Evolutionary conservation across 2,888 invertebrate genomes (phyloP).

Genomic region (Amphimallon solstitiale): DNA sequence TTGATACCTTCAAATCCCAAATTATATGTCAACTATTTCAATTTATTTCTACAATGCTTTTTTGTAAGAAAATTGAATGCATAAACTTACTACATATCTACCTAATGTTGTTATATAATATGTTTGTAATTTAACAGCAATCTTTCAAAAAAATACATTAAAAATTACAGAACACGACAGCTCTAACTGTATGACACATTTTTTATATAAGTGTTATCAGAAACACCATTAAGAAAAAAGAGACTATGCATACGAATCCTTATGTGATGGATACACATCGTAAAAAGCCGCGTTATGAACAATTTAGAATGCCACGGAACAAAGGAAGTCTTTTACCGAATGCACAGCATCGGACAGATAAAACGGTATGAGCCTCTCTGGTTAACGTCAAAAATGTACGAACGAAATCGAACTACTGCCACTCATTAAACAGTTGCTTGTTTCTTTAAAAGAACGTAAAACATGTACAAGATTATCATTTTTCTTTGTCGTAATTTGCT

Average conservation of each 20-base stretch:
- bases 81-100: no score
- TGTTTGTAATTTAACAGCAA: no score
- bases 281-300: constrained; percentile 11
- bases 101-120: no score
- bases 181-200: constrained; percentile 1
- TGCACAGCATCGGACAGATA: constrained; percentile 15
- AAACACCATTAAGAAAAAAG: constrained; percentile 14
- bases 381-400: constrained; percentile 19
- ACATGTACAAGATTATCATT: neutral
- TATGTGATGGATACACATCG: neutral
- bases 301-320: neutral
- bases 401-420: constrained; percentile 19
- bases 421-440: constrained; percentile 4
- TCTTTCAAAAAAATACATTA: no score
- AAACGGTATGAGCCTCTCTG: constrained; percentile 22
- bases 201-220: constrained; percentile 20
- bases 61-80: no score
- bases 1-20: no score
- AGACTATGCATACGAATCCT: neutral
- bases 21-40: no score
- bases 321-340: constrained; percentile 9
- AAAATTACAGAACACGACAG: neutral
- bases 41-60: no score
- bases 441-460: constrained; percentile 22
- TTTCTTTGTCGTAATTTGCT: no score